Evolutionary conservation across 2,888 invertebrate species (phyloP), one percentile per base, ranked within the genome.

Genomic region (Adineta ricciae): DNA sequence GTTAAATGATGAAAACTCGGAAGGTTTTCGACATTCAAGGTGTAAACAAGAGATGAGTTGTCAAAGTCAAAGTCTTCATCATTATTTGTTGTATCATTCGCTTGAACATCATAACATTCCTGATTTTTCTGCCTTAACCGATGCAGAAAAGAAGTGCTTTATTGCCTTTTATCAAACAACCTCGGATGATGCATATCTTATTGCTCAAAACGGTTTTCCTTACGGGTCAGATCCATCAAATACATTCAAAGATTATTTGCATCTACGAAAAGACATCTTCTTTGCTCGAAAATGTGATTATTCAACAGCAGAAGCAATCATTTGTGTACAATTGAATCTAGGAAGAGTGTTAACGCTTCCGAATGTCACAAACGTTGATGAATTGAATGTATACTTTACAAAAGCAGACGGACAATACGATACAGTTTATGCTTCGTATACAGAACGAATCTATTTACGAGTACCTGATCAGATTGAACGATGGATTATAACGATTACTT

Each of bases 1-100:
- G n/a, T 41, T 41, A 78, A 78, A 78, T 78, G 78, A 78, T 41
- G n/a, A 78, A n/a, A 64, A 32, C 19, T 27, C 19, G 1, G 64
- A 32, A 2, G 9, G 19, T 14, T 64, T 64, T 64, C 32, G 32
- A 19, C 16, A 32, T 32, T 64, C 64, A 36, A 11, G 32, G 32
- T 64, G 64, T 64, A 3, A 32, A 64, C 16, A 36, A 19, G 32
- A 27, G 14, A 9, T 3, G 24, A 41, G 24, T n/a, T 78, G 78
- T 41, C 38, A 78, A 41, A 41, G 24, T 9, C 8, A 41, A 24
- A 78, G 78, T 78, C 41, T 78, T n/a, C 41, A 41, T 78, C 78
- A 78, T 78, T 41, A 41, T 78, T 21, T 78, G n/a, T 41, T 78
- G 2, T 78, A 78, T 78, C 78, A 78, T 78, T n/a, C 78, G n/a